Base-by-base conservation (phyloP, 1,140 invertebrate genomes). In the Leptonema lineaticorne region DNA sequence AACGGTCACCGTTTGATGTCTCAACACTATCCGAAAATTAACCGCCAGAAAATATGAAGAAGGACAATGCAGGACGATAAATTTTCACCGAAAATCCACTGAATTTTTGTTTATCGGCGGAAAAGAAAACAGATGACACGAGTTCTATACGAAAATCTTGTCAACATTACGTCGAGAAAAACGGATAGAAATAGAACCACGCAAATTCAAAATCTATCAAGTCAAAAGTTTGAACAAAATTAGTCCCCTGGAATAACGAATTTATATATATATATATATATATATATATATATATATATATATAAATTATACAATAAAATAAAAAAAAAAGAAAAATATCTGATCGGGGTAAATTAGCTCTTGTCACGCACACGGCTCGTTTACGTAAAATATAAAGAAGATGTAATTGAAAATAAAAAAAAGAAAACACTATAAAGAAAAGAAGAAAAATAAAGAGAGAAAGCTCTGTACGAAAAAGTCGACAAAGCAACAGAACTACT, bases 141-240 rank as follows among this genome's bases (percentile, higher is more conserved):
- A n/a, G n/a, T n/a, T n/a, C n/a, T n/a, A n/a, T n/a, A n/a, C n/a
- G n/a, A n/a, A n/a, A n/a, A n/a, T n/a, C n/a, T n/a, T n/a, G n/a
- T n/a, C n/a, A n/a, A n/a, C n/a, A n/a, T n/a, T n/a, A n/a, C n/a
- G n/a, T n/a, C n/a, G n/a, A n/a, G n/a, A n/a, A n/a, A n/a, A n/a
- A n/a, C n/a, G n/a, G n/a, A n/a, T n/a, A 11, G 2, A 41, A 16
- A 11, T 8, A 3, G n/a, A 53, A 53, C 50, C 50, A 53, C 50
- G 50, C 50, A 11, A 53, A 53, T 24, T 53, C 18, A 53, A 53
- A 53, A 53, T 53, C 50, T 53, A 53, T 53, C 50, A 53, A 53
- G 37, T 41, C 37, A 16, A 26, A 53, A 53, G 27, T 53, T 53
- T 53, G 18, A 26, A n/a, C n/a, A n/a, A n/a, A n/a, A n/a, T n/a